These are phyloP conservation scores for Enteromius unitaeniatus DNA, from an alignment of 2,797 vertebrate species.

Conservation along the genomic window DNA sequence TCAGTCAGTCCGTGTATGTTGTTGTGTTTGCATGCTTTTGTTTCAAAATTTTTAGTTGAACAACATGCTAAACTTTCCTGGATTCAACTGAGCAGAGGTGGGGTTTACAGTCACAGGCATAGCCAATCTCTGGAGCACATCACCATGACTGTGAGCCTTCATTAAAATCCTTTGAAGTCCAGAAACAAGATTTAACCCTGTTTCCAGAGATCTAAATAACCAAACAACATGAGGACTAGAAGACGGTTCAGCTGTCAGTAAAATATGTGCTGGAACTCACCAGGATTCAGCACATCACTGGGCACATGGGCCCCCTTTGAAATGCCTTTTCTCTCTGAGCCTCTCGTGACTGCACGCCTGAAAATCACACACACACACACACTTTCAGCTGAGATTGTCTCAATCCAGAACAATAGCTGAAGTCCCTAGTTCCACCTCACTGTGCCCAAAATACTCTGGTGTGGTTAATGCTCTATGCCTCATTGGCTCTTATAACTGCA, in stretches of 20 bases:
- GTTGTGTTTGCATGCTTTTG: not conserved
- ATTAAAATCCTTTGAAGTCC: constrained; percentile 28
- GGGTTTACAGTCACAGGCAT: not conserved
- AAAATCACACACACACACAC: constrained; percentile 12
- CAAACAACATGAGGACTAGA: constrained; percentile 28
- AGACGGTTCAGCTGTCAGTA: constrained; percentile 28
- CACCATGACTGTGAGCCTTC: constrained; percentile 6
- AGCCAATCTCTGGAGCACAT: constrained; percentile 8
- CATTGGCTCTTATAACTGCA: constrained; percentile 56
- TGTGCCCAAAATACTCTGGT: constrained; percentile 48
- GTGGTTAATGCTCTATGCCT: constrained; percentile 51
- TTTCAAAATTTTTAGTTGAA: not conserved
- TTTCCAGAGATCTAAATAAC: constrained; percentile 30
- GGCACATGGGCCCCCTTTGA: constrained; percentile 27
- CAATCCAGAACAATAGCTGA: constrained; percentile 48
- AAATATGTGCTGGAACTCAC: constrained; percentile 49
- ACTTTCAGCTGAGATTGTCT: constrained; percentile 22
- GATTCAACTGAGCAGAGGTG: not conserved
- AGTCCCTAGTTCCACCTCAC: constrained; percentile 33
- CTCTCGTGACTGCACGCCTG: constrained; percentile 46
- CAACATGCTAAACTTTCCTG: not conserved
- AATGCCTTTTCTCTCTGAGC: constrained; percentile 26
- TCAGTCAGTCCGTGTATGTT: not conserved
- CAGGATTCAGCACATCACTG: constrained; percentile 8
- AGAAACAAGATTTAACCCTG: constrained; percentile 10